Evolutionary conservation across 2,113 vertebrate genomes (phyloP).

Genomic region (Rhombomys opimus): DNA sequence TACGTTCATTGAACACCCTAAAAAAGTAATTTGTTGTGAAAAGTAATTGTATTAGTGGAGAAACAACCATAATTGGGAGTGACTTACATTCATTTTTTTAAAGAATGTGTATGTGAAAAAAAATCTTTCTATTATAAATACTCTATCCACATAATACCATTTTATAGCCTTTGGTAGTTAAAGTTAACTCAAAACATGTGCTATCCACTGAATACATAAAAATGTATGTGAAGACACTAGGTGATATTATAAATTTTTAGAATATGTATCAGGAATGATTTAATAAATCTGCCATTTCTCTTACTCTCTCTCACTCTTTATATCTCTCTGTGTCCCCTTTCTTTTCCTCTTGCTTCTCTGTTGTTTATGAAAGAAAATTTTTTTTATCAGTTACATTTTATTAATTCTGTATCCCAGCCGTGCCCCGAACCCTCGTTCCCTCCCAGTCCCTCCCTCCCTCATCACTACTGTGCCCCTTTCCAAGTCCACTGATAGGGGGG

Average conservation of each 20-base stretch:
- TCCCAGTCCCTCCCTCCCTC: too few species aligned
- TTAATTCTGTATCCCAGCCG: too few species aligned
- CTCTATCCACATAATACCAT: not conserved
- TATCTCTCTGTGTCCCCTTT: not conserved
- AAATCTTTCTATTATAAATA: accelerated
- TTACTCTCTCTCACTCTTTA: not conserved
- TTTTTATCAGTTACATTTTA: too few species aligned
- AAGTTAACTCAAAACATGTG: not conserved
- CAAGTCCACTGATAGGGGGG: too few species aligned
- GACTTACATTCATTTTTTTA: not conserved
- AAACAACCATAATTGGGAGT: not conserved
- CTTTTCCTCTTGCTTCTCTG: not conserved
- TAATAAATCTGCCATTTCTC: not conserved
- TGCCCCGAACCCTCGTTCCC: too few species aligned
- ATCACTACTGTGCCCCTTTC: too few species aligned
- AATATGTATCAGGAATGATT: not conserved
- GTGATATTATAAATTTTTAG: not conserved
- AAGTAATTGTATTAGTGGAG: not conserved
- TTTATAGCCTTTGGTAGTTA: not conserved
- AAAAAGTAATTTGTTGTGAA: not conserved
- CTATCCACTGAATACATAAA: not conserved
- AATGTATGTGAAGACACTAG: not conserved
- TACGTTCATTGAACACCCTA: too few species aligned
- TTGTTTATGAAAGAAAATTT: not conserved
- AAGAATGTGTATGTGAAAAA: not conserved